phyloP scores from a whole-genome alignment of 2,888 invertebrate genomes.

The Sturmia bella region DNA sequence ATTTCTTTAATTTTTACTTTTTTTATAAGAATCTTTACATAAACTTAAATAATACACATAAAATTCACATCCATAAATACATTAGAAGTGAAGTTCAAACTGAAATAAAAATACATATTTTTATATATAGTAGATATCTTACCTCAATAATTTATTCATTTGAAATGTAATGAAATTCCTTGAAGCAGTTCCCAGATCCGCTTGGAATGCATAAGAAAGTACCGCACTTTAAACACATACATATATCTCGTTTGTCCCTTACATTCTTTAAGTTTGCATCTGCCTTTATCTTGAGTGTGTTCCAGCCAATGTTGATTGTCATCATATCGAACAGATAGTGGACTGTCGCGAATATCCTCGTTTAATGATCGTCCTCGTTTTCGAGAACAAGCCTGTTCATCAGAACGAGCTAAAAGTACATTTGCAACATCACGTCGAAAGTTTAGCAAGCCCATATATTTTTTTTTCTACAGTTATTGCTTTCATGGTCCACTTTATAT shows the following conservation, averaged over 20 bases:
- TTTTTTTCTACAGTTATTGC: slow-evolving; percentile 42
- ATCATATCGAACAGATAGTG: slow-evolving; percentile 3
- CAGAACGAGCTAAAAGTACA: slow-evolving; percentile 35
- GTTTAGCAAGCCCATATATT: slow-evolving; percentile 24
- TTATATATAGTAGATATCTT: too few relatives aligned
- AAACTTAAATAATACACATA: too few relatives aligned
- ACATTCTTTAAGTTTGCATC: slow-evolving; percentile 24
- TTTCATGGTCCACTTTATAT: slow-evolving; percentile 24
- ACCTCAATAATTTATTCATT: too few relatives aligned
- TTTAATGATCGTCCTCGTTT: slow-evolving; percentile 1
- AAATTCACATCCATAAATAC: too few relatives aligned
- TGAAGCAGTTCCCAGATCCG: slow-evolving; percentile 26
- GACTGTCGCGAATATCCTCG: not conserved
- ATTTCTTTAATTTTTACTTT: too few relatives aligned
- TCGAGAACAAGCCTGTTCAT: too few relatives aligned
- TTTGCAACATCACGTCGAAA: slow-evolving; percentile 48
- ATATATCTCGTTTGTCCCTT: slow-evolving; percentile 29
- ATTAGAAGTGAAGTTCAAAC: too few relatives aligned
- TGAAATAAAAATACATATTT: too few relatives aligned
- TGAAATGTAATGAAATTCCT: too few relatives aligned
- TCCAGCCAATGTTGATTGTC: slow-evolving; percentile 7
- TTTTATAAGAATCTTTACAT: too few relatives aligned
- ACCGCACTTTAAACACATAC: slow-evolving; percentile 26
- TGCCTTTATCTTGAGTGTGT: not conserved
- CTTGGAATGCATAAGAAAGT: slow-evolving; percentile 33